A percentile compares a stretch with the other conserved stretches of the same genome.
Evolutionary conservation across 2,113 vertebrate genomes (phyloP).

Genomic region (Catharus fuscescens): DNA sequence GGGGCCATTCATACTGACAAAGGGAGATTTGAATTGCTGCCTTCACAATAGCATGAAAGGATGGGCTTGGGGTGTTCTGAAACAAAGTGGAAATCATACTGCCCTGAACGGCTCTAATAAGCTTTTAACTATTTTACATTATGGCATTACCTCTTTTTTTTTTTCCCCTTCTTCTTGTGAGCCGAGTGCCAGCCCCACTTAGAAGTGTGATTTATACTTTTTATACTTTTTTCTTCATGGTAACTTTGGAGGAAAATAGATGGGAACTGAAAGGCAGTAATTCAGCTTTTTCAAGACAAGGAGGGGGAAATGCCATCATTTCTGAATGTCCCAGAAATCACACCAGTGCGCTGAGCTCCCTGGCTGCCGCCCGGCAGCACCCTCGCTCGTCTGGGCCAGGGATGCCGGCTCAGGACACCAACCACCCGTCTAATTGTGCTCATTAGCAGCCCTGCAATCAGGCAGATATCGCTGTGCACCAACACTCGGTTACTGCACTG

Average conservation of each 20-base stretch:
- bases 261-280: conserved; percentile 77
- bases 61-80: conserved; percentile 88
- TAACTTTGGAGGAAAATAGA: conserved; percentile 80
- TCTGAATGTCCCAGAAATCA: conserved; percentile 35
- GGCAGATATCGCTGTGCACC: not conserved
- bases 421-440: not conserved
- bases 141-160: conserved; percentile 74
- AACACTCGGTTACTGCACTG: not conserved
- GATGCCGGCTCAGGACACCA: not conserved
- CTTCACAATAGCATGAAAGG: conserved; percentile 97
- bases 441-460: not conserved
- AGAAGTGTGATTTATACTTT: conserved; percentile 94
- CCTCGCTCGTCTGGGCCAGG: not conserved
- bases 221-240: conserved; percentile 91
- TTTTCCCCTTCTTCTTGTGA: conserved; percentile 67
- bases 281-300: conserved; percentile 73
- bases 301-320: conserved; percentile 71
- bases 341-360: not conserved
- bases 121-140: conserved; percentile 96
- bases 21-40: conserved; percentile 91
- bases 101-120: conserved; percentile 92
- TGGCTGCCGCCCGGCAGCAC: not conserved
- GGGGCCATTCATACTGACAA: conserved; percentile 91
- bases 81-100: conserved; percentile 95
- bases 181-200: conserved; percentile 77